A percentile compares a stretch with the other conserved stretches of the same genome.
Conservation (phyloP, 1,140 invertebrate species). For the Yoshiicerus persimilis region DNA sequence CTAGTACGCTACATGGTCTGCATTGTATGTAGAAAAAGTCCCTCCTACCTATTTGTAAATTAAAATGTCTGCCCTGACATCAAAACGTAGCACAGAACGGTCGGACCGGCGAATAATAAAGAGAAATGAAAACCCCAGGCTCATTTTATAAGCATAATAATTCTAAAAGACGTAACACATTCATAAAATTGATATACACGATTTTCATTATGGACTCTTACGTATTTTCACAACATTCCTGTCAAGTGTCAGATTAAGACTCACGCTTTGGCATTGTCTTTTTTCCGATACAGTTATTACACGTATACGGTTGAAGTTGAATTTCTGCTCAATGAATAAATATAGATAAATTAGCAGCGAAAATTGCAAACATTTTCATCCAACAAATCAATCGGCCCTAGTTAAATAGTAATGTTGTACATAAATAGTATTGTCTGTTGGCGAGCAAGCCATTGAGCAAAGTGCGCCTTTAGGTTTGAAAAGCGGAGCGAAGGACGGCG, state of each 20-base stretch:
- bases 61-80: slow-evolving; percentile 25
- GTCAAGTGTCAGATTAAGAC: background rate
- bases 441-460: background rate
- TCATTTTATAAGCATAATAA: slow-evolving; percentile 12
- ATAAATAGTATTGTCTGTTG: background rate
- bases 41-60: slow-evolving; percentile 27
- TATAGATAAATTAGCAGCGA: background rate
- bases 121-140: slow-evolving; percentile 15
- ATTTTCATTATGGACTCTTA: slow-evolving; percentile 19
- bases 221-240: slow-evolving; percentile 15
- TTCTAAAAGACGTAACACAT: background rate
- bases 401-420: background rate
- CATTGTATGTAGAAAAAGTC: background rate
- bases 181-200: slow-evolving; percentile 24
- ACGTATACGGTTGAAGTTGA: background rate
- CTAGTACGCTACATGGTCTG: background rate
- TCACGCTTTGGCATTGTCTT: background rate
- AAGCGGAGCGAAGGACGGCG: too few relatives aligned
- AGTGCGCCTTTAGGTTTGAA: too few relatives aligned
- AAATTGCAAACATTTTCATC: background rate
- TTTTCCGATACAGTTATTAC: background rate
- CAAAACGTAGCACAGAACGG: background rate
- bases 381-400: background rate
- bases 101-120: background rate
- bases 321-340: background rate